Conservation (phyloP, 2,797 vertebrate genomes). For the Aselliscus stoliczkanus region DNA sequence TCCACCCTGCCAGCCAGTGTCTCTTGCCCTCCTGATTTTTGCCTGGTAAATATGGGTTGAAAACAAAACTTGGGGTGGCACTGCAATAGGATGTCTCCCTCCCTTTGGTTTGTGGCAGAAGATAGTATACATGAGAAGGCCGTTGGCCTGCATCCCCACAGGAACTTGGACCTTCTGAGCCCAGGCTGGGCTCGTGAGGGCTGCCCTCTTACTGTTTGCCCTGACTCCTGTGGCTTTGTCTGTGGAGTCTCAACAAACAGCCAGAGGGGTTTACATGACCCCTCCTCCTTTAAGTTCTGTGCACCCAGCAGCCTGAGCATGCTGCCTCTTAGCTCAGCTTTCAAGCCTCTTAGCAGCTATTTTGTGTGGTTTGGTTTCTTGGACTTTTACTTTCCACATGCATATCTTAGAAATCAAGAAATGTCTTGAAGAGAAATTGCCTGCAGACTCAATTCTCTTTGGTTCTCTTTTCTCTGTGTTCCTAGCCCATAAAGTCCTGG, state of each 20-base stretch:
- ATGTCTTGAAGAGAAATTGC: background rate
- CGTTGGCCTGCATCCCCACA: background rate
- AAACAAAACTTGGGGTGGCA: background rate
- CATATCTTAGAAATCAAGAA: background rate
- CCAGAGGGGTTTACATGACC: background rate
- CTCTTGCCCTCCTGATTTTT: background rate
- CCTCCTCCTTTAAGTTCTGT: background rate
- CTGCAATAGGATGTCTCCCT: background rate
- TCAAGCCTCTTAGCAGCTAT: slow-evolving; percentile 15
- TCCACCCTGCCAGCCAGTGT: background rate
- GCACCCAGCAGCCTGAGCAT: background rate
- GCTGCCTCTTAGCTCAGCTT: background rate
- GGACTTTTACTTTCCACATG: background rate
- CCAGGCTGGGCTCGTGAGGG: fast-evolving
- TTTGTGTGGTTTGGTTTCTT: background rate
- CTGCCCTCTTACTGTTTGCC: background rate
- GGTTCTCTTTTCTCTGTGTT: background rate
- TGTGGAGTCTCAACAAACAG: background rate
- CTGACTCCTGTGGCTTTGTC: background rate
- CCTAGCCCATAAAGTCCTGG: background rate
- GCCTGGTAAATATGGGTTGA: background rate
- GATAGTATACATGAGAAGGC: too few species aligned
- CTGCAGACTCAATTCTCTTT: background rate
- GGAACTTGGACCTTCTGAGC: background rate
- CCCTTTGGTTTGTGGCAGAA: background rate